Percentiles rank a stretch among this genome's conserved stretches.
Conservation (phyloP, 2,797 vertebrate genomes). For the Aythya fuligula region DNA sequence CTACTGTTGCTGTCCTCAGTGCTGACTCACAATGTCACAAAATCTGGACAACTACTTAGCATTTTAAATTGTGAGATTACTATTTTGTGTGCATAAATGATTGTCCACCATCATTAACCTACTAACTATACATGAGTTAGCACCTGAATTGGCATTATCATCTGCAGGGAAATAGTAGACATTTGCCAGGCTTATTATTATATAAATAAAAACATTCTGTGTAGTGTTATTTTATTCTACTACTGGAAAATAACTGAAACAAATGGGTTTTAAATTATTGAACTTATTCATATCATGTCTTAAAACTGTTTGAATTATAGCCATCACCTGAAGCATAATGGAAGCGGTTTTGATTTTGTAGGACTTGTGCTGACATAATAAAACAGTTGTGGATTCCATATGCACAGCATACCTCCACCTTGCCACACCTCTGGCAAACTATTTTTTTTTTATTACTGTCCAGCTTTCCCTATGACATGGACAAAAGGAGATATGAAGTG, state of each 20-base stretch:
- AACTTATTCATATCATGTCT: not conserved
- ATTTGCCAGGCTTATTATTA: not conserved
- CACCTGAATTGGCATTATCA: not conserved
- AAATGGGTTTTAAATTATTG: not conserved
- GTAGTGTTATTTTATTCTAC: not conserved
- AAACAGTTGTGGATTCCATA: not conserved
- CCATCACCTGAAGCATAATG: not conserved
- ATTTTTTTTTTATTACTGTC: not conserved
- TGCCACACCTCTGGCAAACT: not conserved
- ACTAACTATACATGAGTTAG: not conserved
- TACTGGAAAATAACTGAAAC: not conserved
- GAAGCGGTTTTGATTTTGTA: not conserved
- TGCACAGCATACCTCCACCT: not conserved
- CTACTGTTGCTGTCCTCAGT: not conserved
- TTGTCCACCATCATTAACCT: not conserved
- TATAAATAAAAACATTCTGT: not conserved
- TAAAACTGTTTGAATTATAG: not conserved
- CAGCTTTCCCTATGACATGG: not conserved
- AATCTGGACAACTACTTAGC: not conserved
- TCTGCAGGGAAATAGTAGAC: not conserved
- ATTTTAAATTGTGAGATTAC: not conserved
- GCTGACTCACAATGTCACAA: not conserved
- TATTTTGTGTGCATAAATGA: not conserved
- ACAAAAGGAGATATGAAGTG: accelerated
- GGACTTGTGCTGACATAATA: not conserved